These are phyloP conservation scores for Chrysodeixis includens DNA, from an alignment of 2,888 invertebrate species.

Conservation along the genomic window DNA sequence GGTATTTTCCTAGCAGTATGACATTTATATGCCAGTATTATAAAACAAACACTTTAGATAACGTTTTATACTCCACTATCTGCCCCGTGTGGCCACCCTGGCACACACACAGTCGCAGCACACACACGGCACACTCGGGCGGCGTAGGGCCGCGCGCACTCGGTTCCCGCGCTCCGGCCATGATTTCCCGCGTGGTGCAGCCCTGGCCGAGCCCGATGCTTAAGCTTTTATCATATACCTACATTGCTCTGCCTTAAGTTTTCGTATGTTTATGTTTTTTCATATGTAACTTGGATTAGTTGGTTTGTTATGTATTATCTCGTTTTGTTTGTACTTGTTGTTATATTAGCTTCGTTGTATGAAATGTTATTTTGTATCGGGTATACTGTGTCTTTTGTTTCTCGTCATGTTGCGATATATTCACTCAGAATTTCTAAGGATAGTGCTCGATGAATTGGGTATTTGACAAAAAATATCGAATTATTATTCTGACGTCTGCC, in stretches of 20 bases:
- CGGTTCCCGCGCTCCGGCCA: conserved; percentile 65
- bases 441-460: too few species aligned
- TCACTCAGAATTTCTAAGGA: too few species aligned
- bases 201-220: conserved; percentile 65
- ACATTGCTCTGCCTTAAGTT: conserved; percentile 31
- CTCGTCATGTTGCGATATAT: too few species aligned
- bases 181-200: conserved; percentile 82
- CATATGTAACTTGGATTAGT: neutral
- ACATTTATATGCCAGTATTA: too few species aligned
- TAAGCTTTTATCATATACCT: conserved; percentile 62
- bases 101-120: conserved; percentile 61
- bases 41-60: too few species aligned
- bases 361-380: neutral
- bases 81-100: conserved; percentile 40
- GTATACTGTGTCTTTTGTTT: too few species aligned
- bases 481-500: too few species aligned
- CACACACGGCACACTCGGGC: conserved; percentile 45
- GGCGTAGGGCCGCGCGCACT: conserved; percentile 69
- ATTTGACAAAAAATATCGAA: too few species aligned
- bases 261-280: conserved; percentile 24
- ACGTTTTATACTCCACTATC: too few species aligned
- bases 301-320: neutral
- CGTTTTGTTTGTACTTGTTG: neutral
- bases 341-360: neutral
- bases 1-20: too few species aligned